Evolutionary conservation across 2,797 vertebrate species (phyloP).

Genomic region (Cottoperca gobio): DNA sequence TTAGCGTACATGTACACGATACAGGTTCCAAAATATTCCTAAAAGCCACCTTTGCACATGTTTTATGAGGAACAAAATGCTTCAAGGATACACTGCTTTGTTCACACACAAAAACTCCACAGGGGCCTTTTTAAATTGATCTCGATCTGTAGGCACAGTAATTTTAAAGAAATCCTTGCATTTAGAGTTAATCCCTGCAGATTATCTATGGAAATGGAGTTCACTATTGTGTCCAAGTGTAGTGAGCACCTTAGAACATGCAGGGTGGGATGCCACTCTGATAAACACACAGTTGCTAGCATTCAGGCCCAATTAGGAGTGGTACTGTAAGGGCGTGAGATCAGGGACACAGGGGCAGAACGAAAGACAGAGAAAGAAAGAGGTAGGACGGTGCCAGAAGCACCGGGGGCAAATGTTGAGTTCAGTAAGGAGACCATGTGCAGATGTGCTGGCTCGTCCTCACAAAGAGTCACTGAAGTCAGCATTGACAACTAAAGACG

Average conservation of each 20-base stretch:
- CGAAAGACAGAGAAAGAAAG: conserved; percentile 57
- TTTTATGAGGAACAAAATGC: background rate
- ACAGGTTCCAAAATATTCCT: background rate
- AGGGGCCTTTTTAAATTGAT: background rate
- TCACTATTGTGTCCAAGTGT: conserved; percentile 11
- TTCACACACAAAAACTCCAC: background rate
- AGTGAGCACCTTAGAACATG: conserved; percentile 38
- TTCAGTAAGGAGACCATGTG: conserved; percentile 62
- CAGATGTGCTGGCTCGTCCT: conserved; percentile 80
- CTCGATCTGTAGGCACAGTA: background rate
- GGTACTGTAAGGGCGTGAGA: conserved; percentile 64
- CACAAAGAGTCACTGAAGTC: conserved; percentile 79
- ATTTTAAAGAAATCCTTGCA: background rate
- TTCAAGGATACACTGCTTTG: background rate
- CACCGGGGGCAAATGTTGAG: conserved; percentile 76
- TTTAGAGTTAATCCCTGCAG: conserved; percentile 9
- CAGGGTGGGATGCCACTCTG: conserved; percentile 58
- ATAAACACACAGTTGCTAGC: conserved; percentile 73
- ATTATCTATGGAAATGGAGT: background rate
- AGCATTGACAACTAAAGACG: conserved; percentile 66
- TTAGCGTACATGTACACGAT: background rate
- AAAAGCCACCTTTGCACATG: background rate
- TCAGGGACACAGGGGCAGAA: conserved; percentile 50
- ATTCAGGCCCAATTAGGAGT: conserved; percentile 73
- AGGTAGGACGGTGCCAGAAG: conserved; percentile 68